Evolutionary conservation across 2,113 vertebrate species (phyloP).

Genomic region (Eubucco bourcierii): DNA sequence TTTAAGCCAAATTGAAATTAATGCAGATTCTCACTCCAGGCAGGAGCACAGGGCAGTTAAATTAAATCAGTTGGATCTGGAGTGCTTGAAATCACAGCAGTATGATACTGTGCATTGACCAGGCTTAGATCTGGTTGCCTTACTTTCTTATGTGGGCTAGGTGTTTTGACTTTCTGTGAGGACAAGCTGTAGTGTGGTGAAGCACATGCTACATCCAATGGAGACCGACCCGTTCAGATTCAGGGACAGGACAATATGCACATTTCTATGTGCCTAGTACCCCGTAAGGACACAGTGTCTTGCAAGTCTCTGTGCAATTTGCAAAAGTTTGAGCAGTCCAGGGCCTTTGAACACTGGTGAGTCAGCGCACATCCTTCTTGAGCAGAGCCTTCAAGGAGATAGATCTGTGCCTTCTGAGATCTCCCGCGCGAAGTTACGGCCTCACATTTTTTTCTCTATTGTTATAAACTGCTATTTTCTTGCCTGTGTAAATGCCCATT

Average conservation of each 20-base stretch:
- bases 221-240: background rate
- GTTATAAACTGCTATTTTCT: background rate
- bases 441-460: background rate
- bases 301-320: background rate
- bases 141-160: background rate
- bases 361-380: background rate
- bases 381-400: background rate
- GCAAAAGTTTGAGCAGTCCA: background rate
- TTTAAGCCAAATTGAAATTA: conserved; percentile 29
- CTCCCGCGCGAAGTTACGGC: background rate
- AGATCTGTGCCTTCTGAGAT: background rate
- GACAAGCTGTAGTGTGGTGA: background rate
- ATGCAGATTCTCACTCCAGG: conserved; percentile 1
- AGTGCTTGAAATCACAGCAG: background rate
- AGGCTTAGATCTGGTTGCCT: background rate
- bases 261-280: background rate
- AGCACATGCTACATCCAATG: background rate
- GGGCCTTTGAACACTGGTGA: background rate
- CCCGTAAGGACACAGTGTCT: rapidly evolving
- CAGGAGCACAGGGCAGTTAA: background rate
- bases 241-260: background rate
- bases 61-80: background rate
- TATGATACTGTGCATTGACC: background rate
- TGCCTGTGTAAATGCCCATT: background rate
- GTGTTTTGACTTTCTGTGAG: background rate